Evolutionary conservation across 2,888 invertebrate species (phyloP).

Genomic region (Craniophora ligustri): DNA sequence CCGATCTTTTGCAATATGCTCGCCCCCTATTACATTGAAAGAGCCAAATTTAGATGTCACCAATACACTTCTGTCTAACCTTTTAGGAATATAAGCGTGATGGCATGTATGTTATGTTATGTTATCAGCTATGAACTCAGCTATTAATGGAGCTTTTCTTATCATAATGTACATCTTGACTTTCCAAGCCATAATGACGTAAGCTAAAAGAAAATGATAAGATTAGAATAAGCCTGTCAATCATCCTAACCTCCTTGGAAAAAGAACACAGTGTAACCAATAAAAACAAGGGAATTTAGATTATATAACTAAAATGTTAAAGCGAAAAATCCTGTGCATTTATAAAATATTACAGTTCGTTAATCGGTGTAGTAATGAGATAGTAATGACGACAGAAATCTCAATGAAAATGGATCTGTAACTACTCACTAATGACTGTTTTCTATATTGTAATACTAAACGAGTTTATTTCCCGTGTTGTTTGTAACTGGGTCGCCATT

Average conservation of each 20-base stretch:
- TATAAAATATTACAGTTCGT: too few relatives aligned
- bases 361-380: constrained; percentile 23
- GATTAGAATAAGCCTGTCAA: constrained; percentile 36
- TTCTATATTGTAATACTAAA: constrained; percentile 15
- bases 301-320: neutral
- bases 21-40: too few relatives aligned
- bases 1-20: too few relatives aligned
- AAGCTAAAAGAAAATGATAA: constrained; percentile 12
- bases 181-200: constrained; percentile 20
- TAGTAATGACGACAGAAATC: constrained; percentile 38
- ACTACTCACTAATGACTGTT: constrained; percentile 27
- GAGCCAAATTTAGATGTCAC: too few relatives aligned
- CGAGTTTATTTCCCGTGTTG: constrained; percentile 8
- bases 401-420: constrained; percentile 36
- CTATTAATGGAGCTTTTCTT: constrained; percentile 19
- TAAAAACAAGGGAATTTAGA: constrained; percentile 1
- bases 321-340: constrained; percentile 10
- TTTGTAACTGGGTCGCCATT: constrained; percentile 3
- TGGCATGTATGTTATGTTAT: too few relatives aligned
- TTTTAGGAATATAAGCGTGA: too few relatives aligned
- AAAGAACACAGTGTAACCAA: constrained; percentile 9
- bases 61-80: too few relatives aligned
- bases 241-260: constrained; percentile 26
- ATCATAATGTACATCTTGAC: constrained; percentile 6
- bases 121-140: constrained; percentile 8